phyloP scores from a whole-genome alignment of 2,797 vertebrate genomes.

The Sternarchorhynchus goeldii region DNA sequence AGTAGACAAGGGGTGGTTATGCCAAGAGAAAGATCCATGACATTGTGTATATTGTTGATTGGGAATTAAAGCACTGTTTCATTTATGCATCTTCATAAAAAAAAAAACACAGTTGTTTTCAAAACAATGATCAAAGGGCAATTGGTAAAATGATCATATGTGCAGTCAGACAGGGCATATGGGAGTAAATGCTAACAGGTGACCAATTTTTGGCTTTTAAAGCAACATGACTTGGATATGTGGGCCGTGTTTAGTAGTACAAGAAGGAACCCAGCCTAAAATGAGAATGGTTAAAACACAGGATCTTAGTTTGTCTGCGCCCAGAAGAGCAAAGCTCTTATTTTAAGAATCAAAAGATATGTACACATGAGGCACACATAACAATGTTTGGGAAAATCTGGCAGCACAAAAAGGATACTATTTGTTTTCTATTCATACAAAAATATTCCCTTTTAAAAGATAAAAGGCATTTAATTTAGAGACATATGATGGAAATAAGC shows the following conservation, averaged over 20 bases:
- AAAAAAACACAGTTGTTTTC: neutral
- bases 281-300: slow-evolving; percentile 11
- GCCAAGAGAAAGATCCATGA: neutral
- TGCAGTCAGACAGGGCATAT: slow-evolving; percentile 55
- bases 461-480: slow-evolving; percentile 51
- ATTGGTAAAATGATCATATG: slow-evolving; percentile 20
- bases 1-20: neutral
- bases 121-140: neutral
- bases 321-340: neutral
- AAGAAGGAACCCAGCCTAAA: neutral
- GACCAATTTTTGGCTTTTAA: neutral
- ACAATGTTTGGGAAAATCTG: slow-evolving; percentile 9
- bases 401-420: slow-evolving; percentile 21
- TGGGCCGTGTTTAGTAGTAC: neutral
- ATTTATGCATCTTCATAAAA: neutral
- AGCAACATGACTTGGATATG: neutral
- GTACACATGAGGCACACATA: slow-evolving; percentile 37
- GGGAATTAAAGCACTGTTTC: neutral
- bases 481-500: slow-evolving; percentile 38
- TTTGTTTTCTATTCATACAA: slow-evolving; percentile 47
- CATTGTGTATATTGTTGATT: neutral
- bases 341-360: slow-evolving; percentile 28
- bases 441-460: slow-evolving; percentile 56
- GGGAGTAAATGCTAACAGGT: slow-evolving; percentile 20
- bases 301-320: neutral